Base-by-base conservation (phyloP, 2,113 vertebrate species). In the Crotalus helleri region DNA sequence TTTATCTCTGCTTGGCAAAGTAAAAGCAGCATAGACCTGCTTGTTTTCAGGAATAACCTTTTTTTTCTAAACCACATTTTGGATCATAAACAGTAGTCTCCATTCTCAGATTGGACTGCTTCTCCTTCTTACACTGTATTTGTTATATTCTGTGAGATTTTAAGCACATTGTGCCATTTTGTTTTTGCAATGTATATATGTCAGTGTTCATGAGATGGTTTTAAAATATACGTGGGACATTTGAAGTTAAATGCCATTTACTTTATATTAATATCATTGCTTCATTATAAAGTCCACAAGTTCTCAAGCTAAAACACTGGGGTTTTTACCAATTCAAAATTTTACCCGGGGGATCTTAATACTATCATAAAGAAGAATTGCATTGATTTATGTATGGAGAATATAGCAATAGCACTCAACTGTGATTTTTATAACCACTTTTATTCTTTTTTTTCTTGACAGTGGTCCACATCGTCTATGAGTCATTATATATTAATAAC, bases 341-440 rank as follows among this genome's bases (percentile, higher is more conserved):
- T 92, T 90, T 93, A 59, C 13, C 88, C 86, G 26, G 26, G 89
- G 86, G 74, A 85, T n/a, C 0, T 44, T 90, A 94, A 59, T 2
- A 87, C 8, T 23, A 61, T 1, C 39, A 92, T 19, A 69, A 93
- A 12, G 1, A 10, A 55, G 81, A 49, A 46, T 2, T 1, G 59
- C 0, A 44, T 87, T 90, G 93, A 11, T 92, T 94, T 94, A 92
- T 89, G 95, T 26, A 87, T 19, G 89, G 0, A 39, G 23, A 93
- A 6, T 58, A 44, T 11, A 0, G 57, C 92, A 93, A 64, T 86
- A 69, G 26, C 91, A 90, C 74, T 74, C 92, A 69, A 11, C 85
- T 95, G 91, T 93, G 23, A 69, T 95, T 96, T 96, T 95, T 93
- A 88, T 94, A 94, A 92, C 10, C 1, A 1, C 64, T 95, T 94